Base-by-base conservation (phyloP, 1,140 invertebrate species). In the Anagrus nilaparvatae region DNA sequence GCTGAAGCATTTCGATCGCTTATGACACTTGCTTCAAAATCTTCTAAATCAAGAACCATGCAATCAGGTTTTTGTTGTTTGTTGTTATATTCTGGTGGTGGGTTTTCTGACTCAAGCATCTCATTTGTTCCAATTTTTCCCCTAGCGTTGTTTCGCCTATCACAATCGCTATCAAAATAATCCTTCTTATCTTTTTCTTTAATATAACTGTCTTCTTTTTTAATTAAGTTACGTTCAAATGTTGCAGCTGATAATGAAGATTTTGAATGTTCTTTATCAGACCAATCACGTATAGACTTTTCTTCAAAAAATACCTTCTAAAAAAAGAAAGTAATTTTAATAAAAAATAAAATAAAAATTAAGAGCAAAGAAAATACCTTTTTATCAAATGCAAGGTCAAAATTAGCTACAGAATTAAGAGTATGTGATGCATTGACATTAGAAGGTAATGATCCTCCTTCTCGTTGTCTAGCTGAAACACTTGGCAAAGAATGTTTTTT, bases 381-480 rank as follows among this genome's bases (percentile, higher is more conserved):
- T 40, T 62, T 64, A 40, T 67, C 66, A 29, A 65, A 69, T 31
- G 60, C 51, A 34, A 62, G 40, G 46, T 69, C 65, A 29, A 65
- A 55, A 55, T 65, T 65, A 35, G 53, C 62, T 36, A 63, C 48
- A 9, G 64, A 60, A 18, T 21, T 14, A 38, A 67, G 48, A 41
- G 58, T 65, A 39, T 67, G 65, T 2, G 67, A 69, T 19, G 71
- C 64, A 52, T 77, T 75, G 30, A 77, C 74, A 60, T 75, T 75
- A 13, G 71, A 74, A 0, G 75, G 75, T 42, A 77, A 58, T 17
- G 74, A 76, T 44, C 79, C 78, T 37, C 78, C 78, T 65, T 81
- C 78, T 12, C 76, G 65, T 55, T 79, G 77, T 38, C 79, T 65
- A 6, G 78, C 71, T 40, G 76, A 79, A 1, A 75, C 73, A 48